A percentile compares a stretch with the other conserved stretches of the same genome.
Evolutionary conservation across 2,888 invertebrate species (phyloP).

Genomic region (Tetramorium bicarinatum): DNA sequence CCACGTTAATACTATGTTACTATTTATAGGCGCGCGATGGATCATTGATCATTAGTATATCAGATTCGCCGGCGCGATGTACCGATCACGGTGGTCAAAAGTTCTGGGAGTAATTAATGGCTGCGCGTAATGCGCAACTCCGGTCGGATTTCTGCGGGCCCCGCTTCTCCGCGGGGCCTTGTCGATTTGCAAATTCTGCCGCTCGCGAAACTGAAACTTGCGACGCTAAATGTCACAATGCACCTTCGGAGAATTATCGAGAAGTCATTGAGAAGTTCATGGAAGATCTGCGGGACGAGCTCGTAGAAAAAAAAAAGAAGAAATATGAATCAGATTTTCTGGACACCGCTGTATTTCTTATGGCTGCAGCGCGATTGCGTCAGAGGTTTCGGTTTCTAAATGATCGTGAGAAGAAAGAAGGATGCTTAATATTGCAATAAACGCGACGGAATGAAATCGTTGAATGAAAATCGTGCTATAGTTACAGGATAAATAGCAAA

Average conservation of each 20-base stretch:
- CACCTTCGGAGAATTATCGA: neutral
- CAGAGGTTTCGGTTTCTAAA: neutral
- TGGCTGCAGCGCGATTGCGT: neutral
- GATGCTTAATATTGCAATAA: neutral
- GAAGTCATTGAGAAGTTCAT: neutral
- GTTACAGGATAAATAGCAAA: slow-evolving; percentile 3
- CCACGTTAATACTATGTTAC: slow-evolving; percentile 53
- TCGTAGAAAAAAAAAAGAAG: slow-evolving; percentile 14
- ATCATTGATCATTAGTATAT: slow-evolving; percentile 56
- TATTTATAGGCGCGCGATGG: slow-evolving; percentile 53
- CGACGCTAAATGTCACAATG: slow-evolving; percentile 20
- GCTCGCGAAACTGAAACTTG: neutral
- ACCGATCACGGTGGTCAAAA: slow-evolving; percentile 42
- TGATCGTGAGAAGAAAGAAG: neutral
- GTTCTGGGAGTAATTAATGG: slow-evolving; percentile 42
- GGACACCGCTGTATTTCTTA: neutral
- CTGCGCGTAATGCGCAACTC: slow-evolving; percentile 31
- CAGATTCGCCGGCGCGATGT: slow-evolving; percentile 46
- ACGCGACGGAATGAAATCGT: neutral
- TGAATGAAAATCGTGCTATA: neutral
- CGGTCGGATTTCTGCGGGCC: slow-evolving; percentile 1
- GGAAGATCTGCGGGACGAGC: neutral
- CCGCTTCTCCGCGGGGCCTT: neutral
- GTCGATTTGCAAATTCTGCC: slow-evolving; percentile 14
- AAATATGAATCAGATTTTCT: neutral